These are phyloP conservation scores for Procavia capensis DNA, from an alignment of 2,113 vertebrate genomes.

Conservation along the genomic window DNA sequence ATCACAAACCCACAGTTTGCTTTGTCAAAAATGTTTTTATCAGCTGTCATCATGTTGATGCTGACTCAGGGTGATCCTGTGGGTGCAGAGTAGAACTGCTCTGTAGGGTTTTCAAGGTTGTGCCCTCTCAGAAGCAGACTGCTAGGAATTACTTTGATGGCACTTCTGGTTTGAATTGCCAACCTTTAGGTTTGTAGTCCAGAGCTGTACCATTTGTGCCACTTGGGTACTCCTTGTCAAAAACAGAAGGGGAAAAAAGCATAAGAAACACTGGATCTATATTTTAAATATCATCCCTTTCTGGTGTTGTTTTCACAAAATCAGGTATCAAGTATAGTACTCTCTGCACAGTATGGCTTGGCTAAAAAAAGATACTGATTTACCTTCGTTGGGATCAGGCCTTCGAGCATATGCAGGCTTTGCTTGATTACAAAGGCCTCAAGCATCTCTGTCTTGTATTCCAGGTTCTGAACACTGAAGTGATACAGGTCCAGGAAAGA, in stretches of 20 bases:
- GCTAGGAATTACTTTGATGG: not conserved
- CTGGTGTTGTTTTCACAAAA: not conserved
- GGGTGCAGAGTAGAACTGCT: not conserved
- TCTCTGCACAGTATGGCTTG: not conserved
- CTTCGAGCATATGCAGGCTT: constrained; percentile 95
- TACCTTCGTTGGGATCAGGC: constrained; percentile 95
- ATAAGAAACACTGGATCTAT: not conserved
- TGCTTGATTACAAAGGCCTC: constrained; percentile 96
- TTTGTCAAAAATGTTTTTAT: not conserved
- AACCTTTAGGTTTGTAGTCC: not conserved
- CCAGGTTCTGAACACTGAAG: constrained; percentile 92
- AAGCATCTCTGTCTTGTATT: constrained; percentile 93
- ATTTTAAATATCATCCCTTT: not conserved
- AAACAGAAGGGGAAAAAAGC: not conserved
- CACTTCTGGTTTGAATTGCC: not conserved
- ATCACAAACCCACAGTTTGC: not conserved
- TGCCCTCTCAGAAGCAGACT: not conserved
- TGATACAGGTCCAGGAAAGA: constrained; percentile 92
- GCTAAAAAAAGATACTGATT: not conserved
- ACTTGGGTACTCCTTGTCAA: not conserved
- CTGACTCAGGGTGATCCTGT: not conserved
- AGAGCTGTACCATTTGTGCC: not conserved
- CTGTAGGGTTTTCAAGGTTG: not conserved
- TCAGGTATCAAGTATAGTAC: not conserved
- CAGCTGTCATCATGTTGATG: not conserved